Evolutionary conservation across 2,797 vertebrate species (phyloP).

Genomic region (Chromis chromis): DNA sequence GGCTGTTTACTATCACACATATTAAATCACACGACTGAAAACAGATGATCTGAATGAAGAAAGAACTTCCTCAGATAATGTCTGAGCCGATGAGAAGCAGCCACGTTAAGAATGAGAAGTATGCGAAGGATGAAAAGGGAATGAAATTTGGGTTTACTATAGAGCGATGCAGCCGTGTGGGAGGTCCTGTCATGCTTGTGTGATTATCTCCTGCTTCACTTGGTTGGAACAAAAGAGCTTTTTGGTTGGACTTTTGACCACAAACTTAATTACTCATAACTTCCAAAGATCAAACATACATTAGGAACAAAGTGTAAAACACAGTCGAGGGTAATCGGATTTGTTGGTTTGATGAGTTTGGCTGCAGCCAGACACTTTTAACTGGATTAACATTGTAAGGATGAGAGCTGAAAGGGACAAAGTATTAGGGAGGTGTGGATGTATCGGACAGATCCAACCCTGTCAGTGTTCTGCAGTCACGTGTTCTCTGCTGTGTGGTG

Average conservation of each 20-base stretch:
- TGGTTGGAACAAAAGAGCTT: constrained; percentile 53
- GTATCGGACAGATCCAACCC: not conserved
- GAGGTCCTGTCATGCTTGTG: constrained; percentile 61
- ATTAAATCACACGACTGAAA: not conserved
- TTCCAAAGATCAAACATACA: constrained; percentile 38
- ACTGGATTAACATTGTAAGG: constrained; percentile 37
- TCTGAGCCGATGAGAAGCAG: constrained; percentile 1
- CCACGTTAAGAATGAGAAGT: constrained; percentile 44
- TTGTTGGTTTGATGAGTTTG: constrained; percentile 29
- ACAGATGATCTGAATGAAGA: constrained; percentile 5
- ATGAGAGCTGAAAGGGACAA: constrained; percentile 20
- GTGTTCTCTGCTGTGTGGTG: not conserved
- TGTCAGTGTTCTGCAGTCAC: not conserved
- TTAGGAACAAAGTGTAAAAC: constrained; percentile 7
- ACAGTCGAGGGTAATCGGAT: not conserved
- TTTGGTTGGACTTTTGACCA: constrained; percentile 6
- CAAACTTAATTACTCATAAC: constrained; percentile 18
- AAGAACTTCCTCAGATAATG: not conserved
- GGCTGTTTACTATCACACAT: not conserved
- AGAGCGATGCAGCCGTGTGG: not conserved
- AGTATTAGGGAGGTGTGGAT: not conserved
- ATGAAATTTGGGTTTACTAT: constrained; percentile 4
- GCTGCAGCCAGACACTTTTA: constrained; percentile 21
- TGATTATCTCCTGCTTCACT: constrained; percentile 54
- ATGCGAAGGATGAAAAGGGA: constrained; percentile 41